Evolutionary conservation across 2,888 invertebrate genomes (phyloP), one percentile per base, ranked within the genome.

Genomic region (Lycaena phlaeas): DNA sequence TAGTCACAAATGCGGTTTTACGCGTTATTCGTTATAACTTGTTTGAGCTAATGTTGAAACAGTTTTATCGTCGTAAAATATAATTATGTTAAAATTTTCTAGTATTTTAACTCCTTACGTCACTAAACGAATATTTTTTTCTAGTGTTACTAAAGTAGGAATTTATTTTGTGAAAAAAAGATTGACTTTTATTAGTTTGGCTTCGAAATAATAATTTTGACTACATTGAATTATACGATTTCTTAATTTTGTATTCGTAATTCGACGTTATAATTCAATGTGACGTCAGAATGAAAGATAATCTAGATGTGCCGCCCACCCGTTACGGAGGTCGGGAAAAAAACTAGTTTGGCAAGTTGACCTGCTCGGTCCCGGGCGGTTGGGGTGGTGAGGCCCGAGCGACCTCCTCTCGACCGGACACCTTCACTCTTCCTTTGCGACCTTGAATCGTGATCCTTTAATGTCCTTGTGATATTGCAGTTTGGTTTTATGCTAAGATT

Each of bases 401-500:
- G 74, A 74, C 75, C 75, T 75, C 74, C 61, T 68, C 67, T 65
- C 64, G 75, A 68, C 73, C 73, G 68, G 67, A 65, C 72, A 65
- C 61, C 59, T 64, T 61, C 61, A 63, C 59, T 66, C 58, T 59
- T 64, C 65, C 64, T n/a, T n/a, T 59, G 59, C 67, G 68, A 62
- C 78, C 79, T 78, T 78, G 77, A 68, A 64, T 55, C 56, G 61
- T 58, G 64, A 63, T 61, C 60, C 57, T 42, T 40, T 41, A 46
- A 27, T 45, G 44, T 42, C 44, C 42, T 48, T 46, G 44, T 39
- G 40, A 11, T 25, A 15, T 29, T 42, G 44, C 37, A 38, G 25
- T n/a, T n/a, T n/a, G n/a, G n/a, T n/a, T n/a, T n/a, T n/a, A n/a
- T n/a, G n/a, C n/a, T n/a, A n/a, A n/a, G n/a, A n/a, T n/a, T n/a